A percentile compares a stretch with the other conserved stretches of the same genome.
phyloP scores from a whole-genome alignment of 2,888 invertebrate species.

The Miltochrista miniata region DNA sequence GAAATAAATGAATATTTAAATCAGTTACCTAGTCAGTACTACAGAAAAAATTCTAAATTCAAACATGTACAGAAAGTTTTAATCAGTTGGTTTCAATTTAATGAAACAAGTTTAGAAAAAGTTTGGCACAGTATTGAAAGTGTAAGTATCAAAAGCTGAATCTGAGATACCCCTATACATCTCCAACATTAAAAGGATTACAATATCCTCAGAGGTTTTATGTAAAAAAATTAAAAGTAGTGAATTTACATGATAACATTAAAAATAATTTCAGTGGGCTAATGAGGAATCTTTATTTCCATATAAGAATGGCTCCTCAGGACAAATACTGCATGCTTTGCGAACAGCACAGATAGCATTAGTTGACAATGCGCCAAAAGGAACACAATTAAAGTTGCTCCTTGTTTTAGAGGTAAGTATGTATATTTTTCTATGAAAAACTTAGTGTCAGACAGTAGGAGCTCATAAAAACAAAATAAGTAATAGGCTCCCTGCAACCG shows the following conservation, averaged over 20 bases:
- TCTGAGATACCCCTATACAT: neutral
- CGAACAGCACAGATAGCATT: conserved; percentile 86
- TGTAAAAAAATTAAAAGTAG: too few relatives aligned
- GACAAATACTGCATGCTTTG: conserved; percentile 86
- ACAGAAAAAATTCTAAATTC: conserved; percentile 63
- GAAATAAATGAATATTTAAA: conserved; percentile 71
- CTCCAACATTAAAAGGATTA: too few relatives aligned
- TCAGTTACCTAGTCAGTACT: conserved; percentile 67
- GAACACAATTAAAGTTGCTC: conserved; percentile 95
- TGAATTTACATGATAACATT: neutral
- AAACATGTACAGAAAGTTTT: conserved; percentile 52
- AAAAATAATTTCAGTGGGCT: conserved; percentile 62
- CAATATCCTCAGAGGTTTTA: too few relatives aligned
- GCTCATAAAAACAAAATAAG: too few relatives aligned
- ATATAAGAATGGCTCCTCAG: conserved; percentile 76
- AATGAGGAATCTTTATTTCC: conserved; percentile 73
- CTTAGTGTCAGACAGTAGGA: too few relatives aligned
- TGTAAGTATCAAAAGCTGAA: conserved; percentile 51
- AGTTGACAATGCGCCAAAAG: conserved; percentile 91
- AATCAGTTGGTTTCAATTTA: conserved; percentile 66
- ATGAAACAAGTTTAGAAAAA: conserved; percentile 45
- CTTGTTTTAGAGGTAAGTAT: conserved; percentile 90
- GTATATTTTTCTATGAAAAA: conserved; percentile 7
- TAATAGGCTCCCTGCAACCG: too few relatives aligned
- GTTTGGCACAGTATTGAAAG: conserved; percentile 59